Percentiles rank a stretch among this genome's conserved stretches.
Conservation (phyloP, 2,888 invertebrate genomes). For the Scaptomyza polygonia region DNA sequence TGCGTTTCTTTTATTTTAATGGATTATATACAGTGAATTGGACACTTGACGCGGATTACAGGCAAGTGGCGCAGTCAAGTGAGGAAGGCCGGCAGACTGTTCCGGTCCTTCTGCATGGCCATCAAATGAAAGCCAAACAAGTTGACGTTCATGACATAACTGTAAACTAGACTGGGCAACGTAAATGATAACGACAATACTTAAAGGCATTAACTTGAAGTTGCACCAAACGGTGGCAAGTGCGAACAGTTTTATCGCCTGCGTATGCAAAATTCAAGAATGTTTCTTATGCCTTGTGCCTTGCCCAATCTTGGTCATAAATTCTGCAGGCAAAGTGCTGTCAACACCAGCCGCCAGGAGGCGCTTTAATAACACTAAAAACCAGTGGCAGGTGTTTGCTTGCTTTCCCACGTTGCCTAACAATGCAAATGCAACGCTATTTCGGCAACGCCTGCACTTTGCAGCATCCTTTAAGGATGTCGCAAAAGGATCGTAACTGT, state of each 20-base stretch:
- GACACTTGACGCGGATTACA: slow-evolving; percentile 57
- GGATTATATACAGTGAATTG: slow-evolving; percentile 55
- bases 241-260: slow-evolving; percentile 60
- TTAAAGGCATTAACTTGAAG: slow-evolving; percentile 6
- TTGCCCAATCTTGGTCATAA: slow-evolving; percentile 49
- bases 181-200: not conserved
- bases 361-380: slow-evolving; percentile 63
- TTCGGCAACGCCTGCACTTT: slow-evolving; percentile 45
- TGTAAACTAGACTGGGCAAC: slow-evolving; percentile 35
- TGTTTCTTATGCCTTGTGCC: slow-evolving; percentile 4
- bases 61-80: slow-evolving; percentile 59
- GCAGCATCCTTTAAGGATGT: slow-evolving; percentile 34
- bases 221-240: slow-evolving; percentile 16
- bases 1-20: slow-evolving; percentile 44
- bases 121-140: slow-evolving; percentile 77
- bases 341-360: slow-evolving; percentile 46
- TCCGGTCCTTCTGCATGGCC: slow-evolving; percentile 52
- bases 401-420: slow-evolving; percentile 18
- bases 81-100: not conserved
- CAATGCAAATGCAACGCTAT: slow-evolving; percentile 65
- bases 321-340: slow-evolving; percentile 68
- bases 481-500: slow-evolving; percentile 31
- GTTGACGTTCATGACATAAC: slow-evolving; percentile 60
- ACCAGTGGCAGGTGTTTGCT: slow-evolving; percentile 60
- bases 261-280: slow-evolving; percentile 33